Evolutionary conservation across 2,888 invertebrate genomes (phyloP).

Genomic region (Cylindroiulus punctatus): DNA sequence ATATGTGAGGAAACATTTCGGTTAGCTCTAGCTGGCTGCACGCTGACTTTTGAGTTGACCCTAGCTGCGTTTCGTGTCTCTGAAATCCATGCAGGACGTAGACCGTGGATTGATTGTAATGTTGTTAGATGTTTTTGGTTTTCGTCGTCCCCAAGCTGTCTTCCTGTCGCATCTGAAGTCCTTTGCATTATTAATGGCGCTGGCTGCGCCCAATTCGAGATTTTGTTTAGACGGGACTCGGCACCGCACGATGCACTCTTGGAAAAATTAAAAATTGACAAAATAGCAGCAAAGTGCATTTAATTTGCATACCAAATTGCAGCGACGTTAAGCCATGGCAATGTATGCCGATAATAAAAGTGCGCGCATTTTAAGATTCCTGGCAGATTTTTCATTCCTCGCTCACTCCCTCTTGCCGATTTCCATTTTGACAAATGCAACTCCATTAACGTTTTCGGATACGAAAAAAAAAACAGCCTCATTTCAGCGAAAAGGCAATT

Average conservation of each 20-base stretch:
- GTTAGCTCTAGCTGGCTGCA: not conserved
- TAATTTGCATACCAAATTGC: slow-evolving; percentile 45
- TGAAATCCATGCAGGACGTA: not conserved
- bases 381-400: slow-evolving; percentile 41
- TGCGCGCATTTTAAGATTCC: slow-evolving; percentile 33
- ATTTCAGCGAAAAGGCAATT: slow-evolving; percentile 25
- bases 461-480: not conserved
- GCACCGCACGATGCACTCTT: slow-evolving; percentile 39
- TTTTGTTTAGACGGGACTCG: slow-evolving; percentile 28
- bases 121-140: slow-evolving; percentile 41
- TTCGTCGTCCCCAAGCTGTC: slow-evolving; percentile 43
- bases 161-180: slow-evolving; percentile 28
- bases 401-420: slow-evolving; percentile 41
- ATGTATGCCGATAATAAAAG: slow-evolving; percentile 40
- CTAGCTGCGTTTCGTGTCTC: not conserved
- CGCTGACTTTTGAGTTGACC: not conserved
- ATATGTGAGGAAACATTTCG: no score
- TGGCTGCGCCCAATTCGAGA: slow-evolving; percentile 31
- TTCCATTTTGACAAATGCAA: slow-evolving; percentile 47
- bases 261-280: slow-evolving; percentile 47
- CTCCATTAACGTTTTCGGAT: slow-evolving; percentile 47
- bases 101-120: slow-evolving; percentile 10
- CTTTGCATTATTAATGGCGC: slow-evolving; percentile 28
- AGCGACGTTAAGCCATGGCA: not conserved
- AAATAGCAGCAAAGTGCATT: slow-evolving; percentile 47